Evolutionary conservation across 2,888 invertebrate species (phyloP), one percentile per base, ranked within the genome.

Genomic region (Neoascia interrupta): DNA sequence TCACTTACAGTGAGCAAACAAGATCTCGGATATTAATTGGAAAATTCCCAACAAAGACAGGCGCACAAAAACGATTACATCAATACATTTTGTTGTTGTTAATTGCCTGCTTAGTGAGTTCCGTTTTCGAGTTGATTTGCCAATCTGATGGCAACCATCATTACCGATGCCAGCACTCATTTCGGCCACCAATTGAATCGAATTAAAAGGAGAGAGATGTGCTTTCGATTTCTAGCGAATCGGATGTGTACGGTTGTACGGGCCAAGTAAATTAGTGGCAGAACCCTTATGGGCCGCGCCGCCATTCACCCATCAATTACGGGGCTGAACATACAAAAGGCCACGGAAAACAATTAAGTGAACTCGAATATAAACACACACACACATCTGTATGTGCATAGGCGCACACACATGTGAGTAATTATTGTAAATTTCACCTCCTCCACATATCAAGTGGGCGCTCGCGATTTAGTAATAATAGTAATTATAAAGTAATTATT

Each of bases 291-390:
- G 53, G 47, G 45, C 23, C 47, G 26, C 56, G 3, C 31, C 60
- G 61, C 68, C 58, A 72, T 66, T 66, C 51, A 79, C 66, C 61
- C 73, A 19, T 73, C 79, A 79, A 79, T 79, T 79, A 76, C 45
- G 45, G 31, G 16, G 53, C 56, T 41, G 11, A 36, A 21, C 45
- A 53, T 21, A 64, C 76, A 72, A 72, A 79, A 79, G 79, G 61
- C 73, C 75, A 75, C 68, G 73, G 73, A 79, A 76, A 79, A 79
- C 73, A 79, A 79, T 79, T 73, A 73, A 73, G 43, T 60, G 54
- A 41, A 39, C 43, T 41, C 41, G n/a, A 47, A 41, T 11, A 26
- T 4, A 16, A 23, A n/a, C 53, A 41, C 56, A 37, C 45, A 26
- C 13, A 34, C 16, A 28, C 13, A 28, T 10, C 19, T 13, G 10